Percentiles rank a stretch among this genome's conserved stretches.
These are phyloP conservation scores for Erpobdella octoculata DNA, from an alignment of 2,888 invertebrate genomes.

Conservation along the genomic window DNA sequence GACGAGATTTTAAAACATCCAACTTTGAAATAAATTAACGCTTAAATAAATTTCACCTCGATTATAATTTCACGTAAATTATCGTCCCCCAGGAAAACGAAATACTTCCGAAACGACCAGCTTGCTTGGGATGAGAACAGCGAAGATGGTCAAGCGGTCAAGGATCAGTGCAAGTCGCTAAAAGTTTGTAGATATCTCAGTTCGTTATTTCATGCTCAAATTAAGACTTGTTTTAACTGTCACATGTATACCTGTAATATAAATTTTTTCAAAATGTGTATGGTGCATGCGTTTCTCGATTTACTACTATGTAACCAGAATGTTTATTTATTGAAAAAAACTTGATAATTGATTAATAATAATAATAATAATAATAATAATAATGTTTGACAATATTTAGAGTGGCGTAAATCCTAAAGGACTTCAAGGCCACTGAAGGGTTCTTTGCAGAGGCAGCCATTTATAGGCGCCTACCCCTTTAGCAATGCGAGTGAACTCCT, in stretches of 20 bases:
- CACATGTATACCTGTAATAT: no score
- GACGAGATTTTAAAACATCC: no score
- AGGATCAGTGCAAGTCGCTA: slow-evolving; percentile 93
- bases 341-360: not conserved
- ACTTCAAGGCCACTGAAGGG: no score
- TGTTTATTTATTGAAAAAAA: not conserved
- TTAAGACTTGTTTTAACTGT: not conserved
- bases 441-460: no score
- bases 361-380: not conserved
- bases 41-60: not conserved
- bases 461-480: no score
- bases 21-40: no score
- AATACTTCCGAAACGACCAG: slow-evolving; percentile 94
- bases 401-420: no score
- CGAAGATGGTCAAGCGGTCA: slow-evolving; percentile 89
- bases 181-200: slow-evolving; percentile 57
- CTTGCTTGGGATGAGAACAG: slow-evolving; percentile 96
- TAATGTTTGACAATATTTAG: not conserved
- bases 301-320: no score
- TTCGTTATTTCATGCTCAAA: no score
- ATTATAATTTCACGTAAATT: not conserved
- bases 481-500: no score
- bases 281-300: no score
- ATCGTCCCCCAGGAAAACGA: slow-evolving; percentile 62
- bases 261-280: no score